Evolutionary conservation across 2,113 vertebrate genomes (phyloP).

Genomic region (Phocoena phocoena): DNA sequence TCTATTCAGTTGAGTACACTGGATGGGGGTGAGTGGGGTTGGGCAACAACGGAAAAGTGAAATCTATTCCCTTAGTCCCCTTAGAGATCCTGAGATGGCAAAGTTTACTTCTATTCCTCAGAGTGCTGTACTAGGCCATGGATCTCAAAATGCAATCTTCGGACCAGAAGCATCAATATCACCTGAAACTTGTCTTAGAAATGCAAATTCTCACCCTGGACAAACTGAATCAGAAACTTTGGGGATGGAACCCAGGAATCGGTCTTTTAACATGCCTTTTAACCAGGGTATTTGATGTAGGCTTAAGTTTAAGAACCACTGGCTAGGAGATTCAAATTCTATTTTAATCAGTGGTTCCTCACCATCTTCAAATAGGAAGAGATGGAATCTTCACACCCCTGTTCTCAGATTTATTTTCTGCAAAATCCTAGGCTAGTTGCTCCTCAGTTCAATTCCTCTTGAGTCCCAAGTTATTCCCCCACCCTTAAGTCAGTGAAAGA

Average conservation of each 20-base stretch:
- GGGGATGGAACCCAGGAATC: not conserved
- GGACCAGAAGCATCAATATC: not conserved
- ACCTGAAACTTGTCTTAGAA: constrained; percentile 4
- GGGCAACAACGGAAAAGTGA: not conserved
- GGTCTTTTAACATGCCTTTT: not conserved
- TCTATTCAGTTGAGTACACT: not conserved
- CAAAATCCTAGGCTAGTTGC: not conserved
- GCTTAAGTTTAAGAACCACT: constrained; percentile 1
- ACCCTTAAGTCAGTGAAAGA: not conserved
- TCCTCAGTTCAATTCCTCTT: not conserved
- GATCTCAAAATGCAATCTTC: constrained; percentile 21
- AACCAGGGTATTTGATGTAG: not conserved
- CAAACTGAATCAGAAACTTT: not conserved
- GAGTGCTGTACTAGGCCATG: not conserved
- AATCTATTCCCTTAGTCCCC: not conserved
- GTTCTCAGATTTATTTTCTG: not conserved
- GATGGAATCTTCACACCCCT: not conserved
- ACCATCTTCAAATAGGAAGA: not conserved
- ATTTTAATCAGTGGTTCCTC: not conserved
- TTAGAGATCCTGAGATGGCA: not conserved
- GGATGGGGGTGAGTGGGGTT: not conserved
- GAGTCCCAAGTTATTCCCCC: not conserved
- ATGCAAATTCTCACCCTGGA: not conserved
- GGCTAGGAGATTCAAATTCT: not conserved
- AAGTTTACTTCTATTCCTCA: not conserved